phyloP scores from a whole-genome alignment of 2,113 vertebrate genomes.

The Peromyscus maniculatus region DNA sequence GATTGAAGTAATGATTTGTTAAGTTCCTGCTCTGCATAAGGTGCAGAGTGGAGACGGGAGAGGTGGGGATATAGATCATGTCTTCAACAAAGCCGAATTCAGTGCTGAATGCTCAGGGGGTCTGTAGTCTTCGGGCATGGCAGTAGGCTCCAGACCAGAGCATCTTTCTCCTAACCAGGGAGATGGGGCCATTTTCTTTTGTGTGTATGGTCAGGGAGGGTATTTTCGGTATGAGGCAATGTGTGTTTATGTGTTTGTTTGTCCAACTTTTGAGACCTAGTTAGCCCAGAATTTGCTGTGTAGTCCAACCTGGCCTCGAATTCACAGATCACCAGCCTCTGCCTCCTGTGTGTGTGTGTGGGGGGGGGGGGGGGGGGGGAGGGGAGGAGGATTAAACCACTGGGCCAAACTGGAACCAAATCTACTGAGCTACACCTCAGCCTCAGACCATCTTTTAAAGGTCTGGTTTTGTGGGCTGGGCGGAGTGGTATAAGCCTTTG shows the following conservation, averaged over 20 bases:
- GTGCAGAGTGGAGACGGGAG: neutral
- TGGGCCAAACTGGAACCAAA: neutral
- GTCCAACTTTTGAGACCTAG: too few relatives aligned
- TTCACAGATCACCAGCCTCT: neutral
- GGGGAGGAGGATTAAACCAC: neutral
- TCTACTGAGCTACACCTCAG: neutral
- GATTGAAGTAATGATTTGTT: neutral
- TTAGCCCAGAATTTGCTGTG: neutral
- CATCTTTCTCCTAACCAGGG: neutral
- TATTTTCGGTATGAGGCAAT: neutral
- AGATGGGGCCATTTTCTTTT: neutral
- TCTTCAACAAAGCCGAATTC: neutral
- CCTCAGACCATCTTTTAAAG: neutral
- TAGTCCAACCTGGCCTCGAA: neutral
- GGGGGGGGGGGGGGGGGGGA: too few relatives aligned
- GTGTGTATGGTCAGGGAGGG: neutral
- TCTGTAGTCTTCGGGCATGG: neutral
- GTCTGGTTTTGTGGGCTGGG: neutral
- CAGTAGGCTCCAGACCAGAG: neutral
- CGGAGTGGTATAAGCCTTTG: too few relatives aligned
- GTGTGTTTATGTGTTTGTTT: neutral
- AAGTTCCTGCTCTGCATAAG: neutral
- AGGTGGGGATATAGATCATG: rapidly evolving
- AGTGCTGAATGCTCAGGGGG: too few relatives aligned
- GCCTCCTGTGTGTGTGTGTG: neutral